Evolutionary conservation across 2,797 vertebrate species (phyloP), one percentile per base, ranked within the genome.

Genomic region (Sebastes diaconus): DNA sequence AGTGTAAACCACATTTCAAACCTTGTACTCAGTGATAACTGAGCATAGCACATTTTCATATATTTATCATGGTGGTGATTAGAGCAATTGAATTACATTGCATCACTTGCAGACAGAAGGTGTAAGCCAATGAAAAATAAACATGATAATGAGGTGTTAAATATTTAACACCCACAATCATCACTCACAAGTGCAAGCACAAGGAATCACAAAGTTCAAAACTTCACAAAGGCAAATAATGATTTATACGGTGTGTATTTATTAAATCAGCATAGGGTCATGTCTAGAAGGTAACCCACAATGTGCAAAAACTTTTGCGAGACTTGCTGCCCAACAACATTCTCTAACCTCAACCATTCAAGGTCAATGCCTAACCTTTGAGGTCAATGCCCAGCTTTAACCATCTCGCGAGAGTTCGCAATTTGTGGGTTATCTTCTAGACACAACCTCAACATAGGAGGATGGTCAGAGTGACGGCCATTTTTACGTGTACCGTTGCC

Each of bases 61-160:
- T 6, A 8, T 63, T 9, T 20, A 25, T 66, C 13, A 34, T 64
- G 11, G 55, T 67, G 58, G 11, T 54, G 27, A 66, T 81, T 73
- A 63, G 12, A 74, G 42, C 12, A 34, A 8, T 68, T 0, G 1
- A 27, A 25, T n/a, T 7, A 5, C 14, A 27, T 34, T 25, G 1
- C 22, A 32, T 25, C 11, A 57, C 12, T 68, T 55, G 16, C n/a
- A 63, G 52, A 36, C 63, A 68, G 68, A 70, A 76, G 39, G 29
- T 68, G 42, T 34, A 14, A 74, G 65, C 70, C 50, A 39, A 46
- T 25, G 12, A 73, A 30, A 73, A 79, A 30, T 22, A 42, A 63
- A 29, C 67, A 54, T 60, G n/a, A 67, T 76, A 65, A 81, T 81
- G 20, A 59, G 13, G 60, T 73, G 74, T 64, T 69, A 50, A 52